Evolutionary conservation across 1,140 invertebrate species (phyloP), one percentile per base, ranked within the genome.

Genomic region (Aphelenchoides fujianensis): DNA sequence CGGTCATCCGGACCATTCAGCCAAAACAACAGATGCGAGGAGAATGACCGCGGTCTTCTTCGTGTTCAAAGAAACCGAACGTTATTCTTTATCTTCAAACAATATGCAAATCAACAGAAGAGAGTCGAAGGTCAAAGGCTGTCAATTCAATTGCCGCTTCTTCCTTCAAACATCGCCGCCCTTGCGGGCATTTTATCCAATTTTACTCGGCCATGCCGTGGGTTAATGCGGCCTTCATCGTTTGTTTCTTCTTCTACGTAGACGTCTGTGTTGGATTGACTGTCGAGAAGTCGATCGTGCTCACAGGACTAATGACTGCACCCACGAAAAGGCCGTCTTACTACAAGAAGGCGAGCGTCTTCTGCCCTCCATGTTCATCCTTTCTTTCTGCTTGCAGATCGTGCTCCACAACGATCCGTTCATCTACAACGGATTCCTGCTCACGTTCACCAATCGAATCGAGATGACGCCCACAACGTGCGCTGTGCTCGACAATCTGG

Each of bases 401-500:
- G 52, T 70, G 7, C 77, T 74, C 19, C 48, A 68, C 9, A 23
- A 63, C 9, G 73, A 74, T 37, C 16, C 52, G 16, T 53, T 36
- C 2, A 34, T 36, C 61, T 76, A 53, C 41, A 41, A 48, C 32
- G 73, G 73, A 37, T 74, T 74, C 53, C 37, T 74, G 27, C n/a
- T 74, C 23, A 70, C 67, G 9, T 27, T 74, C 55, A 28, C 66
- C 9, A 74, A 74, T 61, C 16, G 36, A 75, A 76, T 74, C 34
- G 73, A 74, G 31, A 77, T 74, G 27, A 69, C 70, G 59, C 12
- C 28, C 2, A 59, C 59, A 9, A 61, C 63, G 32, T 74, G 73
- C 75, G 16, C 23, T 5, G 19, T 77, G 2, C 55, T 74, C n/a
- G 73, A 74, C 35, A 36, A 55, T 5, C 48, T 74, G 27, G 12